A percentile compares a stretch with the other conserved stretches of the same genome.
Conservation (phyloP, 1,140 invertebrate genomes). For the Lasioglossum baleicum region DNA sequence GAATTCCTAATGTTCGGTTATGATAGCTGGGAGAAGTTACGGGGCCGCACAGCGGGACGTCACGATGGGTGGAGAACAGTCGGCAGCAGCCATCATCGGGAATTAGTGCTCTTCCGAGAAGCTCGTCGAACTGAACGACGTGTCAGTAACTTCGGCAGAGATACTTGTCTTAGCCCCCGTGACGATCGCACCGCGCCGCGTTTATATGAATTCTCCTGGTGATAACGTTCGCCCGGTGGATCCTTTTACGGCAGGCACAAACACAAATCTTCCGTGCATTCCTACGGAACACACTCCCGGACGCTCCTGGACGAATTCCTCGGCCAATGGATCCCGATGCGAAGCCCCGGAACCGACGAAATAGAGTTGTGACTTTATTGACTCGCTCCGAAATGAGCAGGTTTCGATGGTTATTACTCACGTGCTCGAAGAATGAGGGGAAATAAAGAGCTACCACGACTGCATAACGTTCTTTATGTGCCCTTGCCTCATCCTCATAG, state of each 20-base stretch:
- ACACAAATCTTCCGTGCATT: slow-evolving; percentile 1
- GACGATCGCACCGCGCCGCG: slow-evolving; percentile 21
- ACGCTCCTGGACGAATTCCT: too few relatives aligned
- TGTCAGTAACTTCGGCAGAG: slow-evolving; percentile 18
- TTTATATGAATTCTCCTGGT: slow-evolving; percentile 17
- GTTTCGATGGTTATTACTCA: too few relatives aligned
- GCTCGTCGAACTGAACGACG: slow-evolving; percentile 43
- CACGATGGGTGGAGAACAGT: slow-evolving; percentile 54
- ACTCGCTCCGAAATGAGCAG: too few relatives aligned
- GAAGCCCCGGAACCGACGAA: too few relatives aligned
- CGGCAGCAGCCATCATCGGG: slow-evolving; percentile 58
- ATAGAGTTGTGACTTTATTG: too few relatives aligned
- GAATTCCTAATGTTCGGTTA: slow-evolving; percentile 68
- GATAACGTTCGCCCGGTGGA: slow-evolving; percentile 3
- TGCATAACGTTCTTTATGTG: too few relatives aligned
- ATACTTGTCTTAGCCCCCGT: slow-evolving; percentile 27
- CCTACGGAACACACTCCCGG: background rate
- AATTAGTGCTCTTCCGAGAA: slow-evolving; percentile 64
- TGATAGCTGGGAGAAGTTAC: slow-evolving; percentile 60
- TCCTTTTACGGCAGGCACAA: slow-evolving; percentile 30
- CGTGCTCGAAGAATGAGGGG: too few relatives aligned
- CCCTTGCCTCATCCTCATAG: too few relatives aligned
- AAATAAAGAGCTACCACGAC: too few relatives aligned
- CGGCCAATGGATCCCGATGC: too few relatives aligned
- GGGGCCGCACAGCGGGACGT: slow-evolving; percentile 55